Conservation (phyloP, 2,113 vertebrate species). For the Trinectes maculatus region DNA sequence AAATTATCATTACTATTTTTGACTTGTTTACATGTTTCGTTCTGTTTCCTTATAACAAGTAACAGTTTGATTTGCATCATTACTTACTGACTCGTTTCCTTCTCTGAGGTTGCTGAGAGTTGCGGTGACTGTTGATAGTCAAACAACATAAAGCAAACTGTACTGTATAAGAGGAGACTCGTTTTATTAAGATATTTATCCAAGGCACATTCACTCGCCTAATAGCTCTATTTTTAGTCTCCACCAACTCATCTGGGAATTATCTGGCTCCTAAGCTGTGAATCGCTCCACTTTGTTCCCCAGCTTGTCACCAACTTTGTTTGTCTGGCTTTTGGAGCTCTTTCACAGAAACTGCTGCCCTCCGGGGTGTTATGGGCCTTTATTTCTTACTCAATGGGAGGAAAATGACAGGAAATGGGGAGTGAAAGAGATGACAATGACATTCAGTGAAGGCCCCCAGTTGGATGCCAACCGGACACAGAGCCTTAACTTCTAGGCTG, state of each 20-base stretch:
- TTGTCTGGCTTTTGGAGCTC: background rate
- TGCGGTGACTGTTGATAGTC: background rate
- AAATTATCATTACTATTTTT: too few species aligned
- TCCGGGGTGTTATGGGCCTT: background rate
- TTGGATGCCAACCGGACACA: too few species aligned
- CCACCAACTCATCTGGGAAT: background rate
- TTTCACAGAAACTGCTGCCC: background rate
- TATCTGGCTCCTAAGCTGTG: background rate
- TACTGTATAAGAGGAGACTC: too few species aligned
- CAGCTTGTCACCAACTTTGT: background rate
- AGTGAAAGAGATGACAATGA: background rate
- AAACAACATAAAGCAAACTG: background rate
- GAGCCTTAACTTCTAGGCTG: background rate
- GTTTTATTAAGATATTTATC: background rate
- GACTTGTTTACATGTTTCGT: too few species aligned
- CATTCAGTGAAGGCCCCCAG: too few species aligned
- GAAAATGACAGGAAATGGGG: background rate
- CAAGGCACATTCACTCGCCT: background rate
- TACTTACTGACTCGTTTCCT: too few species aligned
- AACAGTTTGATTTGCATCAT: too few species aligned
- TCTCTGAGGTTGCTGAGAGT: too few species aligned
- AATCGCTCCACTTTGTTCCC: background rate
- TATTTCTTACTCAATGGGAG: background rate
- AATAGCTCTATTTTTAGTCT: background rate
- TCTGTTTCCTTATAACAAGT: too few species aligned